Evolutionary conservation across 1,140 invertebrate genomes (phyloP).

Genomic region (Hylyphantes graminicola): DNA sequence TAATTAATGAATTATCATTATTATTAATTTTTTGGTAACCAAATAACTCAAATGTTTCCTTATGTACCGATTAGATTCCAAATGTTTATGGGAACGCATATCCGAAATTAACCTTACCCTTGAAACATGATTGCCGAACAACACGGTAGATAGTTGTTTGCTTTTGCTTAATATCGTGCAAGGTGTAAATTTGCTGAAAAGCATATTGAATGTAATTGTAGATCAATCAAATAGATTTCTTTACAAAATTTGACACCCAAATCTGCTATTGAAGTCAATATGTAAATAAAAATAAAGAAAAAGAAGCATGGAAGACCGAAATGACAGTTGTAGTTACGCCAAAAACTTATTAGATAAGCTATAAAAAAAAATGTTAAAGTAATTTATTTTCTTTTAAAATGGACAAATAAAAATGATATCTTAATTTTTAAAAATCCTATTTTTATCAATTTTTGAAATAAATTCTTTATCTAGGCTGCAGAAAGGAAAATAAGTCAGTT

Average conservation of each 20-base stretch:
- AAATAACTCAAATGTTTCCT: too few species aligned
- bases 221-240: not conserved
- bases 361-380: too few species aligned
- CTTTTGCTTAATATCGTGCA: not conserved
- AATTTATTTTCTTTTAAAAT: too few species aligned
- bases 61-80: too few species aligned
- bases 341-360: not conserved
- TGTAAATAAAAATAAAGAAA: conserved; percentile 7
- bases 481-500: too few species aligned
- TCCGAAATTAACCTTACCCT: not conserved
- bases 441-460: too few species aligned
- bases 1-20: too few species aligned
- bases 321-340: not conserved
- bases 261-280: not conserved
- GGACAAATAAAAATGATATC: too few species aligned
- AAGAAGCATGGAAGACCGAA: not conserved
- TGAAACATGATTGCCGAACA: conserved; percentile 10
- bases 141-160: conserved; percentile 17
- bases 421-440: too few species aligned
- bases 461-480: too few species aligned
- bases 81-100: too few species aligned
- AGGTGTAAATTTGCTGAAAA: conserved; percentile 12
- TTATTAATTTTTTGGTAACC: too few species aligned
- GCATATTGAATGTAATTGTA: not conserved
- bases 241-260: not conserved